A percentile compares a stretch with the other conserved stretches of the same genome.
Evolutionary conservation across 2,797 vertebrate species (phyloP).

Genomic region (Tragelaphus oryx): DNA sequence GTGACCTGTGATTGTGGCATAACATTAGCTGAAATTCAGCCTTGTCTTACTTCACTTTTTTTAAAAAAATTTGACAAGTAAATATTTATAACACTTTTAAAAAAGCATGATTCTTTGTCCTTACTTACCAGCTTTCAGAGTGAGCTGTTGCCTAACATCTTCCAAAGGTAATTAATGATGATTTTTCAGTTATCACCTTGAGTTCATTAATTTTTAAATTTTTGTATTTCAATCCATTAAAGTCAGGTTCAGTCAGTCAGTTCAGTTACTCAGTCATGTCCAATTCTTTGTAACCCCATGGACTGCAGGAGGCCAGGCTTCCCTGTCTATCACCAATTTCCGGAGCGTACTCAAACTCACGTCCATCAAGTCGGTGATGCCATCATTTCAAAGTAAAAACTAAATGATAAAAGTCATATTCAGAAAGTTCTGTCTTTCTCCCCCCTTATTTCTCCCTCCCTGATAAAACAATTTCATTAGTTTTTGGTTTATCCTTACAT

Average conservation of each 20-base stretch:
- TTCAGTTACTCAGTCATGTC: not conserved
- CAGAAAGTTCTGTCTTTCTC: not conserved
- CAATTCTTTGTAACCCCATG: not conserved
- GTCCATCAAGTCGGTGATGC: not conserved
- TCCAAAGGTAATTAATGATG: not conserved
- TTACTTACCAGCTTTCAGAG: not conserved
- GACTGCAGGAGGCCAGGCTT: not conserved
- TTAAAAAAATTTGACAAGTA: conserved; percentile 57
- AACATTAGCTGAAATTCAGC: conserved; percentile 70
- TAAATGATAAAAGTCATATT: not conserved
- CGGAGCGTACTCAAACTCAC: not conserved
- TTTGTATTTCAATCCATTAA: not conserved
- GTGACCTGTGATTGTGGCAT: conserved; percentile 68
- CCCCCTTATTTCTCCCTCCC: not conserved
- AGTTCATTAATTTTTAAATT: not conserved
- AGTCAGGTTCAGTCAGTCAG: not conserved
- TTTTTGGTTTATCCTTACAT: not conserved
- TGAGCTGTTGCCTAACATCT: not conserved
- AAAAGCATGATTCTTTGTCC: not conserved
- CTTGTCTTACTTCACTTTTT: conserved; percentile 55
- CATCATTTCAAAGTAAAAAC: not conserved
- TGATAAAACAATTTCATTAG: not conserved
- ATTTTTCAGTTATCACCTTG: not conserved
- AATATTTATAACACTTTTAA: conserved; percentile 66
- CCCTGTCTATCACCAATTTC: not conserved